Conservation (phyloP, 1,140 invertebrate species). For the Hylyphantes graminicola region DNA sequence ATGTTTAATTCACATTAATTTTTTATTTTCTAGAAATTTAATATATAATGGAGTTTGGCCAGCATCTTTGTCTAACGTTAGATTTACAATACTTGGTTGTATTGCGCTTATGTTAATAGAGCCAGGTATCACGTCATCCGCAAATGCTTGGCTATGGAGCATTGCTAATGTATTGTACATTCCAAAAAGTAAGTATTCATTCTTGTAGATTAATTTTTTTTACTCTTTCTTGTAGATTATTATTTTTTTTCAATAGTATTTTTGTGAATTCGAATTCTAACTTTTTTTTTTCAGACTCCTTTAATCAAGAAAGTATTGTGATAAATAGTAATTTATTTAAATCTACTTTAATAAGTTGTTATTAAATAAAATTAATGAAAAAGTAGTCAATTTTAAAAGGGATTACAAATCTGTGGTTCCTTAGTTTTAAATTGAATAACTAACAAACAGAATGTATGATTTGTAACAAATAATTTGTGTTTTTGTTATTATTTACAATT, state of each 20-base stretch:
- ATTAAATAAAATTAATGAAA: too few species aligned
- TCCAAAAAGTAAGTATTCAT: conserved; percentile 62
- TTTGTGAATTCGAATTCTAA: neutral
- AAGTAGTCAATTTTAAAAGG: too few species aligned
- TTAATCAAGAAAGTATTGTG: neutral
- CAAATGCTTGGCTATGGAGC: conserved; percentile 64
- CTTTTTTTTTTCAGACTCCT: neutral
- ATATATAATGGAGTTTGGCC: conserved; percentile 71
- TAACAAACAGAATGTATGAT: too few species aligned
- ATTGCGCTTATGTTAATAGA: conserved; percentile 65
- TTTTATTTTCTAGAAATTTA: conserved; percentile 68
- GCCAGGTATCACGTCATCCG: conserved; percentile 61
- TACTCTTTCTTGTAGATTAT: too few species aligned
- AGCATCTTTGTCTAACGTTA: conserved; percentile 70
- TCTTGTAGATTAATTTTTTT: neutral
- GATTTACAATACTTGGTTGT: conserved; percentile 65
- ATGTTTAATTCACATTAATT: conserved; percentile 30
- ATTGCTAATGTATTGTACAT: conserved; percentile 61
- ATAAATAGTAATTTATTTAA: neutral
- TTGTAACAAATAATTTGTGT: too few species aligned
- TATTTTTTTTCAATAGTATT: too few species aligned
- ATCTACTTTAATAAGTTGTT: neutral
- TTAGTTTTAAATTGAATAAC: too few species aligned
- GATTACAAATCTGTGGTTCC: too few species aligned
- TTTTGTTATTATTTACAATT: too few species aligned